Percentiles rank a stretch among this genome's conserved stretches.
Conservation (phyloP, 2,888 invertebrate genomes). For the Keiferia lycopersicella region DNA sequence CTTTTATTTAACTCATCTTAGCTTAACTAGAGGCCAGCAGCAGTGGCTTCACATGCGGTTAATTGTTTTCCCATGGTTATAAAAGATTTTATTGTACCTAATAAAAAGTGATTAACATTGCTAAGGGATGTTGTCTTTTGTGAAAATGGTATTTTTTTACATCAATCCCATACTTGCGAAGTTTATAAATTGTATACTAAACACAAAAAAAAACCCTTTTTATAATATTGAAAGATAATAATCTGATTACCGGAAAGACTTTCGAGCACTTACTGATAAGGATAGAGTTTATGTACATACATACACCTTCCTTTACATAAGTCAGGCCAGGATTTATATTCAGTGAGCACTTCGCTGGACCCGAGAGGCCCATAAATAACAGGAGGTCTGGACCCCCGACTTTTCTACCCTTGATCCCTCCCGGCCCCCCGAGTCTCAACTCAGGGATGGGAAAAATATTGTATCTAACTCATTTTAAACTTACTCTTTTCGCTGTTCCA, state of each 20-base stretch:
- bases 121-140: no score
- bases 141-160: no score
- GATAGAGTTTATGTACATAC: not conserved
- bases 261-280: slow-evolving; percentile 35
- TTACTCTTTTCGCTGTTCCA: no score
- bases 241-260: not conserved
- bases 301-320: slow-evolving; percentile 62
- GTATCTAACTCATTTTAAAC: not conserved
- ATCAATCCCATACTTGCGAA: no score
- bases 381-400: slow-evolving; percentile 62
- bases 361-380: slow-evolving; percentile 80
- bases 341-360: slow-evolving; percentile 74
- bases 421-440: slow-evolving; percentile 30
- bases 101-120: no score
- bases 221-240: not conserved
- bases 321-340: slow-evolving; percentile 77
- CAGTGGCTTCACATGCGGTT: no score
- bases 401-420: slow-evolving; percentile 44
- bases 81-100: no score
- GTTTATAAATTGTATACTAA: no score
- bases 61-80: no score
- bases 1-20: no score
- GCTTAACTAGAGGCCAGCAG: no score
- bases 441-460: slow-evolving; percentile 15
- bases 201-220: no score